Base-by-base conservation (phyloP, 2,113 vertebrate species). In the Indicator indicator region DNA sequence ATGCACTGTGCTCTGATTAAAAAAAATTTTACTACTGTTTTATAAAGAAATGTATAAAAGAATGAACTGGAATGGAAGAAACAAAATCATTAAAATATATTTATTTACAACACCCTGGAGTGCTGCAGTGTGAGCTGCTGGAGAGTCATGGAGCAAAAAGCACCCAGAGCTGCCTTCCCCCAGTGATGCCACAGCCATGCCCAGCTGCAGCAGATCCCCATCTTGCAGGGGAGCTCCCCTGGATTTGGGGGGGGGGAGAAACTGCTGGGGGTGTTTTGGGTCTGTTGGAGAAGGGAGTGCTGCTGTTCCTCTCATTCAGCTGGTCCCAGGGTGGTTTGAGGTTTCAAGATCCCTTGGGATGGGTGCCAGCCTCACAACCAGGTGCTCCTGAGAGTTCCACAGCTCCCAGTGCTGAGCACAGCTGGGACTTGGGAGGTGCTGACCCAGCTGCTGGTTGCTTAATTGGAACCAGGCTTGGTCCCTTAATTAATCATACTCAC, bases 1-100 rank as follows among this genome's bases (percentile, higher is more conserved):
- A 94, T 95, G 96, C 96, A 96, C 95, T 95, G 93, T 94, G 96
- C 94, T 86, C 92, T 93, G 97, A 96, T 97, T 96, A 6, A 11
- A 56, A 32, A 94, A 97, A 86, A 96, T 96, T 96, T 97, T 97
- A 97, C 95, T 97, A 97, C 97, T 97, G 96, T 97, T 97, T 97
- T 97, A 96, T 97, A 97, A 97, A 97, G 78, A 97, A 97, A 96
- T 97, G 95, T 97, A 88, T 91, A 96, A 97, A 96, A 95, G 95
- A 96, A 97, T 97, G 95, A 95, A 96, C 97, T 97, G 96, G 94
- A 97, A 97, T 95, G 96, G 94, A 90, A 88, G 94, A 94, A 89
- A 89, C 96, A 97, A 26, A 52, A 52, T 96, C 94, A 97, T 96
- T 97, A 96, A 97, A 97, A 96, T 96, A 94, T 97, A 97, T 97